Base-by-base conservation (phyloP, 2,888 invertebrate species). In the Drosophila mettleri region DNA sequence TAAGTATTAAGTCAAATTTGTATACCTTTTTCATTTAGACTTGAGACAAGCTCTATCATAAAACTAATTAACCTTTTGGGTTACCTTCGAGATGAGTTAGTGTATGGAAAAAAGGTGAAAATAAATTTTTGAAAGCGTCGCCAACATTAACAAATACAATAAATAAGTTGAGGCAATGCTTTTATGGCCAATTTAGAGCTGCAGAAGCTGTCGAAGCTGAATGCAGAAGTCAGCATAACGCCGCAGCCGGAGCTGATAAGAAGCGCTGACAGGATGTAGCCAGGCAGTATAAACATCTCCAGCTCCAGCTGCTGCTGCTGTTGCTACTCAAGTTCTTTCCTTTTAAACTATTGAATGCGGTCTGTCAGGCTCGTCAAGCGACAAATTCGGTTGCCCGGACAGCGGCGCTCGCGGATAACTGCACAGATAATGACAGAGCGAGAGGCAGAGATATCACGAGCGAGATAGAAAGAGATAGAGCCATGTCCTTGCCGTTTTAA, bases 401-500 rank as follows among this genome's bases (percentile, higher is more conserved):
- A 79, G 51, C 51, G 64, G 58, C 67, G 70, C 18, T 61, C 45
- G 54, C 60, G 78, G 89, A 83, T 90, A 88, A 87, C 73, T 89
- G 75, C 75, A 70, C 61, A 79, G 90, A 89, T 89, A 89, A 89
- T 64, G 48, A 22, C 18, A 9, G 14, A 22, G 14, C 1, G 36
- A 3, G 0, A 24, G n/a, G 9, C n/a, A n/a, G 3, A 51, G 14
- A 9, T 24, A 41, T 14, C 9, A 20, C 12, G 51, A 1, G 18
- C 2, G 4, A 16, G 43, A 7, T 36, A 10, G 12, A 29, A 12
- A 1, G 43, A 16, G 20, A 10, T 9, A 18, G 52, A 7, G 24
- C 20, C 63, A 61, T 53, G 76, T 79, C 79, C 71, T 85, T 89
- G 85, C 73, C 88, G 77, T 82, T 90, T 85, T 90, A 89, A 89